phyloP scores from a whole-genome alignment of 2,888 invertebrate species.

The Toxonevra muliebris region DNA sequence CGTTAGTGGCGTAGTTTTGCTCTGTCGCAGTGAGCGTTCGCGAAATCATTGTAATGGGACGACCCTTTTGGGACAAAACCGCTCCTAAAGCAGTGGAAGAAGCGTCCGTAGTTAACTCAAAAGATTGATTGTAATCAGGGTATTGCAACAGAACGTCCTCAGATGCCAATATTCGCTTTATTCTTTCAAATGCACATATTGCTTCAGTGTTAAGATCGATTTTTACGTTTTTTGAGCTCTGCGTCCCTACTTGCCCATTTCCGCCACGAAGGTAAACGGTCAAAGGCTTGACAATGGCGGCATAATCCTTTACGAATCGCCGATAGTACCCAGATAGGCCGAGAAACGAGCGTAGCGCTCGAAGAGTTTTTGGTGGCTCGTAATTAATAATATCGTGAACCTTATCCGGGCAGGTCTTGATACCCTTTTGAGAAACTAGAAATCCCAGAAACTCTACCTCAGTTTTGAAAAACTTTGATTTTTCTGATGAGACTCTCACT shows the following conservation, averaged over 20 bases:
- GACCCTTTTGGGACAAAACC: slow-evolving; percentile 34
- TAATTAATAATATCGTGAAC: slow-evolving; percentile 32
- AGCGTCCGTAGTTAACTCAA: slow-evolving; percentile 32
- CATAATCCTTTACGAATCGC: too few relatives aligned
- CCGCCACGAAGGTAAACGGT: slow-evolving; percentile 26
- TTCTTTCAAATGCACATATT: slow-evolving; percentile 26
- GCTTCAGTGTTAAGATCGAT: slow-evolving; percentile 30
- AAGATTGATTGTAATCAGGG: slow-evolving; percentile 26
- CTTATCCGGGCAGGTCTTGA: slow-evolving; percentile 32
- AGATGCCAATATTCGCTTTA: slow-evolving; percentile 29
- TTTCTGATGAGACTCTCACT: slow-evolving; percentile 14
- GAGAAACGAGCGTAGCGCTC: slow-evolving; percentile 25
- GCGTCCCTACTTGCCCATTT: slow-evolving; percentile 23
- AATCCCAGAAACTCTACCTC: slow-evolving; percentile 30
- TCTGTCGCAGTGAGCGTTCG: slow-evolving; percentile 33
- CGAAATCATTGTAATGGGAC: slow-evolving; percentile 36
- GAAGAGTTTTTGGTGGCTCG: slow-evolving; percentile 25
- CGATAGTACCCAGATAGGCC: slow-evolving; percentile 31
- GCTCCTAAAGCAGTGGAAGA: too few relatives aligned
- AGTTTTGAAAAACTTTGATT: slow-evolving; percentile 15
- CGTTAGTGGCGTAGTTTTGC: slow-evolving; percentile 39
- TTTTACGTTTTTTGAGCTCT: slow-evolving; percentile 31
- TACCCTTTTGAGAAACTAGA: slow-evolving; percentile 27
- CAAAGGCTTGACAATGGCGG: slow-evolving; percentile 31
- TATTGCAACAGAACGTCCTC: slow-evolving; percentile 24